phyloP scores from a whole-genome alignment of 1,140 invertebrate genomes.

The Nomia melanderi region DNA sequence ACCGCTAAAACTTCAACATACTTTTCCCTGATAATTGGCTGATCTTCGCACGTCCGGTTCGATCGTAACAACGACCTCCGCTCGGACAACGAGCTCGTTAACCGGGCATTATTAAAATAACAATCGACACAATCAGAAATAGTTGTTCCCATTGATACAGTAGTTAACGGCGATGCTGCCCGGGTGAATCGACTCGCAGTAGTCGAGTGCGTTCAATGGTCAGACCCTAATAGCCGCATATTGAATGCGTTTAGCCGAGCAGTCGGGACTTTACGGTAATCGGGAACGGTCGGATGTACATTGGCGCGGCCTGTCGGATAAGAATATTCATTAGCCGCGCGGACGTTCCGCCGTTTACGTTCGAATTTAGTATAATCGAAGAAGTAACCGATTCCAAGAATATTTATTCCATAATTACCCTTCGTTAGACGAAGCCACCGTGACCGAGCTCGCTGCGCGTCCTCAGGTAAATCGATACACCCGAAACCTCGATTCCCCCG shows the following conservation, averaged over 20 bases:
- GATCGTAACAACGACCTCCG: too few relatives aligned
- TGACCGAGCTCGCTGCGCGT: too few relatives aligned
- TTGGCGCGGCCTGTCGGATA: background rate
- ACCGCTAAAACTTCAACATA: too few relatives aligned
- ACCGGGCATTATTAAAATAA: background rate
- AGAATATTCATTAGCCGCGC: constrained; percentile 6
- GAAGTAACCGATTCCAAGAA: too few relatives aligned
- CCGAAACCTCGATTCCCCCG: too few relatives aligned
- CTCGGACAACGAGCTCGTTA: background rate
- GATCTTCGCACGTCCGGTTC: too few relatives aligned
- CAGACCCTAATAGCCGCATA: constrained; percentile 3
- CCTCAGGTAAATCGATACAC: too few relatives aligned
- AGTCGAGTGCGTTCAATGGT: constrained; percentile 19
- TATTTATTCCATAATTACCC: too few relatives aligned
- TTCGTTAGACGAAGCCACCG: too few relatives aligned
- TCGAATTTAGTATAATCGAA: too few relatives aligned
- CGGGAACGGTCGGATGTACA: background rate
- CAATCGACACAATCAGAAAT: constrained; percentile 12
- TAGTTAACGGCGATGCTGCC: constrained; percentile 16
- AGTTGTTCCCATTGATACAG: constrained; percentile 14
- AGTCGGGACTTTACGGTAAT: constrained; percentile 4
- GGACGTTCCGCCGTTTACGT: too few relatives aligned
- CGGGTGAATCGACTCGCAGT: constrained; percentile 8
- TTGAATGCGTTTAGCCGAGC: constrained; percentile 2
- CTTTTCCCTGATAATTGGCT: too few relatives aligned